phyloP scores from a whole-genome alignment of 2,113 vertebrate species.

The Leptocoma aspasia region DNA sequence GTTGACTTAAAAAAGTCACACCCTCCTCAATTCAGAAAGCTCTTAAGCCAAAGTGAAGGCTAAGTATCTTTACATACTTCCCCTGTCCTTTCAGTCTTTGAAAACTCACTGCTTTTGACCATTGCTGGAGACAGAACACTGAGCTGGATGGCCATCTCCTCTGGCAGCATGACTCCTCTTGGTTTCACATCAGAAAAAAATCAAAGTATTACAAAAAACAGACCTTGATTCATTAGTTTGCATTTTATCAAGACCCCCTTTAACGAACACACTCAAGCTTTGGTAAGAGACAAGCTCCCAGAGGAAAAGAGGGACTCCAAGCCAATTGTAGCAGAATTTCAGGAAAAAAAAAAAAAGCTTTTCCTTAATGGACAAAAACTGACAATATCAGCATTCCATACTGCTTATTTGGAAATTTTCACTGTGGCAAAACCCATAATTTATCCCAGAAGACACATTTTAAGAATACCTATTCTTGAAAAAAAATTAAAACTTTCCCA shows the following conservation, averaged over 20 bases:
- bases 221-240: background rate
- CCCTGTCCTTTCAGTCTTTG: background rate
- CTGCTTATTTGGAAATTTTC: background rate
- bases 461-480: background rate
- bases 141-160: background rate
- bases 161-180: background rate
- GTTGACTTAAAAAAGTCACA: background rate
- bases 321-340: background rate
- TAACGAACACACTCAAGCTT: background rate
- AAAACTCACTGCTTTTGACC: background rate
- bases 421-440: background rate
- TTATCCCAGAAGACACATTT: background rate
- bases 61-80: background rate
- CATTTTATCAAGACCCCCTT: background rate
- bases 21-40: background rate
- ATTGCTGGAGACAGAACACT: background rate
- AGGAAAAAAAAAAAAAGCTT: rapidly evolving
- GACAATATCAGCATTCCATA: background rate
- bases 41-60: background rate
- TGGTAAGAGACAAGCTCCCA: background rate
- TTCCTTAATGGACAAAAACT: background rate
- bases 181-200: background rate
- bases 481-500: background rate
- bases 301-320: rapidly evolving
- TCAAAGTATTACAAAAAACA: background rate